Conservation (phyloP, 2,113 vertebrate genomes). For the Phyllostomus hastatus region DNA sequence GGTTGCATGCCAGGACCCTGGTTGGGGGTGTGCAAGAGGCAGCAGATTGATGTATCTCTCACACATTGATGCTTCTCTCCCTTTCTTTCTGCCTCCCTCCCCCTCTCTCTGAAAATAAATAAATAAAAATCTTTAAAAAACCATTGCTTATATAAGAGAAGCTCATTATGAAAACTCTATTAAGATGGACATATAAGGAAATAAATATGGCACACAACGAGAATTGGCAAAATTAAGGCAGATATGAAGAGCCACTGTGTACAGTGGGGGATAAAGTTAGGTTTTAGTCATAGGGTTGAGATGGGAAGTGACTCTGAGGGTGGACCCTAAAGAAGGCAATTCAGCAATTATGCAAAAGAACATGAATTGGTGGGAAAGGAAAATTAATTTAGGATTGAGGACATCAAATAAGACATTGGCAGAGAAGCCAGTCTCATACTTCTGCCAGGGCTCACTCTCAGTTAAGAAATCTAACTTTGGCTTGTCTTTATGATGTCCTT, state of each 20-base stretch:
- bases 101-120: no score
- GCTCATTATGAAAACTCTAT: background rate
- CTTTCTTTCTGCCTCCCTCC: no score
- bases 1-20: no score
- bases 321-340: background rate
- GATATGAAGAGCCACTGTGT: background rate
- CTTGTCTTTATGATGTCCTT: background rate
- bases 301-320: background rate
- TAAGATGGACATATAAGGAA: background rate
- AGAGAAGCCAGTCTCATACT: background rate
- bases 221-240: background rate
- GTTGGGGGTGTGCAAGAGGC: no score
- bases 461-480: background rate
- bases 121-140: background rate
- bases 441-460: background rate
- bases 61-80: no score
- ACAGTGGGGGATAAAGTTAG: background rate
- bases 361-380: background rate
- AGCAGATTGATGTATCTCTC: no score
- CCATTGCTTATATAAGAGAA: background rate
- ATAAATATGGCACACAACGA: background rate
- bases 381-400: background rate
- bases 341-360: background rate
- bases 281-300: background rate
- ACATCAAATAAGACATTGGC: background rate